Evolutionary conservation across 2,113 vertebrate species (phyloP), one percentile per base, ranked within the genome.

Genomic region (Elaphurus davidianus): DNA sequence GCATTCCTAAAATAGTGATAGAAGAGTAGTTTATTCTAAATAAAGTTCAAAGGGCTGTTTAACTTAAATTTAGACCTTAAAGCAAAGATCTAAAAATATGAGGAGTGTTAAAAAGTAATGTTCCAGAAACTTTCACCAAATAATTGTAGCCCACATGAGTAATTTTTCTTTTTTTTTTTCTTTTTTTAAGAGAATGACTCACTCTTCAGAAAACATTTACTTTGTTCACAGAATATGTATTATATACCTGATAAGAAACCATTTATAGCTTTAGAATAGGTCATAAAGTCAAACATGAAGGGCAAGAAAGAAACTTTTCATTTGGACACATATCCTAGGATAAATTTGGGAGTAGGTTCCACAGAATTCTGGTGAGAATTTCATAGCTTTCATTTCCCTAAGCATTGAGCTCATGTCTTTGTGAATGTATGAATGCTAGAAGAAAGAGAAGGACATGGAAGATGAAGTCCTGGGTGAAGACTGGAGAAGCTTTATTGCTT

Each of bases 111-210:
- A 96, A 88, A 97, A 84, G 30, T 94, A 85, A 94, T 62, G 55
- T 92, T 97, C 17, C 86, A 94, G 76, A 97, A 96, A 93, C 30
- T 90, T 96, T 94, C 40, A 92, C 55, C 76, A 97, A 95, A 52
- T 96, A 82, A 94, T 94, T 91, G 36, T 97, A 92, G 40, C 50
- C 33, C 36, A 86, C 30, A 19, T 94, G 78, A 93, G 13, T 91
- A 91, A 79, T 95, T 93, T 94, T 93, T 93, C 12, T 50, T 84
- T 92, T 43, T 47, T 43, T 52, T 78, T 47, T 47, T 47, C 36
- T 50, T 81, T 84, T 60, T 87, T 45, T 15, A 2, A 86, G 36
- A 76, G 57, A 93, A 92, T 97, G 40, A 96, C 62, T 94, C 97
- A 94, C 45, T 91, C n/a, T 83, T 62, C 23, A 85, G 54, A 92